Evolutionary conservation across 2,113 vertebrate genomes (phyloP).

Genomic region (Neomonachus schauinslandi): DNA sequence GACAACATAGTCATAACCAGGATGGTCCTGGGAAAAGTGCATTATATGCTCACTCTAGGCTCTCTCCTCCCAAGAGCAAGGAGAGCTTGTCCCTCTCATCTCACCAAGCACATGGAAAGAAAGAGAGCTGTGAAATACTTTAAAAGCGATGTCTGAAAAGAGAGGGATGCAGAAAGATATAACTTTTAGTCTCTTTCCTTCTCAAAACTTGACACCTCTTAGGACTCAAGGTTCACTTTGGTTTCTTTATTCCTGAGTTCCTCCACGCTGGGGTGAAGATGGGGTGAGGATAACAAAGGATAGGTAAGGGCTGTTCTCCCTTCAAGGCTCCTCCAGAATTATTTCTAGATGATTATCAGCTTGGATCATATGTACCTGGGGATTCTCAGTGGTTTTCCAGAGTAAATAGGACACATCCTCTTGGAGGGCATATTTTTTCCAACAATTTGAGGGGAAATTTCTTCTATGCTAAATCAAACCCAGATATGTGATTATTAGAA

Average conservation of each 20-base stretch:
- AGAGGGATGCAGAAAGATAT: neutral
- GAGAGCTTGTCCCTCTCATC: neutral
- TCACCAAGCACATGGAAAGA: neutral
- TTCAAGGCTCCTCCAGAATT: neutral
- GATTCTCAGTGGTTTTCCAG: conserved; percentile 49
- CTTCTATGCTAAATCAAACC: conserved; percentile 39
- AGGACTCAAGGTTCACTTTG: neutral
- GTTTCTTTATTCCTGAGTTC: neutral
- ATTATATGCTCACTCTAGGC: neutral
- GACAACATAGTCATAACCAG: neutral
- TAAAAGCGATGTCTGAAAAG: neutral
- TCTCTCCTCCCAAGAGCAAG: neutral
- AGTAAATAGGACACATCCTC: conserved; percentile 32
- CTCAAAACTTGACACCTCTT: neutral
- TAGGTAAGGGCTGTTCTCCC: neutral
- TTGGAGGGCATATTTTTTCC: neutral
- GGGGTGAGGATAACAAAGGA: neutral
- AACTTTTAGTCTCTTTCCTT: neutral
- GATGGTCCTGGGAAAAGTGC: neutral
- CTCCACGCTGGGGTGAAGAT: neutral
- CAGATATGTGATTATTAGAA: neutral
- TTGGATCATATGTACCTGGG: neutral
- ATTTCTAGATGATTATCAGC: conserved; percentile 16
- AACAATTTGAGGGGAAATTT: conserved; percentile 16
- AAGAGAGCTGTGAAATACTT: neutral